A percentile compares a stretch with the other conserved stretches of the same genome.
Evolutionary conservation across 2,797 vertebrate species (phyloP).

Genomic region (Paedocypris micromegethes): DNA sequence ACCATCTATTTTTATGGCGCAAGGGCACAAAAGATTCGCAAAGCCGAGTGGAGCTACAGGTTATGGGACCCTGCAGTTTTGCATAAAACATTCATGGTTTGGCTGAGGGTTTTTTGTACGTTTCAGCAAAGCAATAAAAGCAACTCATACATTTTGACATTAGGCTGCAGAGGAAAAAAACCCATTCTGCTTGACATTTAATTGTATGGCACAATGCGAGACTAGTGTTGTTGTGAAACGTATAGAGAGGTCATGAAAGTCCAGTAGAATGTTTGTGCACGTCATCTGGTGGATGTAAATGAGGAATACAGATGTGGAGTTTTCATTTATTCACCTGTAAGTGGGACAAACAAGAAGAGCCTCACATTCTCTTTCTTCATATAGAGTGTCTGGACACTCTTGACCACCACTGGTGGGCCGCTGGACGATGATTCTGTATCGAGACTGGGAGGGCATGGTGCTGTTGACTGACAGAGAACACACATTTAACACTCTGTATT

Average conservation of each 20-base stretch:
- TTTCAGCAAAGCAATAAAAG: no score
- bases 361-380: slow-evolving; percentile 93
- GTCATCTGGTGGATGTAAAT: not conserved
- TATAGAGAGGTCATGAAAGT: no score
- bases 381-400: slow-evolving; percentile 89
- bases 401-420: slow-evolving; percentile 78
- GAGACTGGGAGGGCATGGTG: slow-evolving; percentile 76
- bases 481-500: slow-evolving; percentile 22
- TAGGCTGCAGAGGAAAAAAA: no score
- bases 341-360: slow-evolving; percentile 73
- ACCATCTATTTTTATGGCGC: not conserved
- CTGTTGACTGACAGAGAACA: slow-evolving; percentile 70
- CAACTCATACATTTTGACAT: no score
- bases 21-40: not conserved
- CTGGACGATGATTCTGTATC: slow-evolving; percentile 83
- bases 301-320: not conserved
- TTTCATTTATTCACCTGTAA: slow-evolving; percentile 71
- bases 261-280: not conserved
- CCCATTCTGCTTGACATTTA: no score
- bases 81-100: no score
- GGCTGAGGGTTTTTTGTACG: no score
- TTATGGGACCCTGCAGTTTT: no score
- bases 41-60: not conserved
- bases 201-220: no score
- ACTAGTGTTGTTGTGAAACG: no score